Evolutionary conservation across 2,113 vertebrate genomes (phyloP).

Genomic region (Callaeas wilsoni): DNA sequence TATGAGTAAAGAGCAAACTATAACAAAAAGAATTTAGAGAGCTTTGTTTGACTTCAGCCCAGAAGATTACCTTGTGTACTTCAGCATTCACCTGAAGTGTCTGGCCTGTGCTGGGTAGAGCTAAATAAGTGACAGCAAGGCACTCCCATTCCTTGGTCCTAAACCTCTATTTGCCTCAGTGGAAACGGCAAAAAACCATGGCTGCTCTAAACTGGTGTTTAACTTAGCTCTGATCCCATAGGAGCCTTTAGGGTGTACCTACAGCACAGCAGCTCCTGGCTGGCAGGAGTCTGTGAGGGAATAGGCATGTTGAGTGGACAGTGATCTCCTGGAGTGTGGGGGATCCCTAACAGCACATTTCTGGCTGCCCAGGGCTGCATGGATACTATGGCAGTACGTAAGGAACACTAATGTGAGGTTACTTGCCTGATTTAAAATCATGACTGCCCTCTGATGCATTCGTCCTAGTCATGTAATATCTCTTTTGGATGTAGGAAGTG

Average conservation of each 20-base stretch:
- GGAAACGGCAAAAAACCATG: not conserved
- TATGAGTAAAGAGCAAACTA: not conserved
- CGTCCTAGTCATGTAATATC: not conserved
- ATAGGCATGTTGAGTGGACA: not conserved
- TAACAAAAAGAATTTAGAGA: not conserved
- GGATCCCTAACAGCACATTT: not conserved
- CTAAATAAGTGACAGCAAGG: not conserved
- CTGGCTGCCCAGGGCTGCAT: not conserved
- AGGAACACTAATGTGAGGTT: not conserved
- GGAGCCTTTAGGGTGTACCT: not conserved
- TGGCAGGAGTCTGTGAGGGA: not conserved
- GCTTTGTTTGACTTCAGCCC: not conserved
- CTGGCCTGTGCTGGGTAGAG: not conserved
- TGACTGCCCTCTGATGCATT: not conserved
- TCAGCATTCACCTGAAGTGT: not conserved
- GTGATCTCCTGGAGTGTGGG: not conserved
- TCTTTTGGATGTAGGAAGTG: not conserved
- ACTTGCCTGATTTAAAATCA: not conserved
- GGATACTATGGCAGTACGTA: fast-evolving
- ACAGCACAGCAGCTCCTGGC: not conserved
- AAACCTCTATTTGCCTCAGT: not conserved
- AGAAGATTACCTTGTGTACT: not conserved
- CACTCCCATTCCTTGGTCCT: not conserved
- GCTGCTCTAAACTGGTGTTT: not conserved
- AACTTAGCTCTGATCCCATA: not conserved